Conservation (phyloP, 2,888 invertebrate genomes). For the Ecdyonurus torrentis region DNA sequence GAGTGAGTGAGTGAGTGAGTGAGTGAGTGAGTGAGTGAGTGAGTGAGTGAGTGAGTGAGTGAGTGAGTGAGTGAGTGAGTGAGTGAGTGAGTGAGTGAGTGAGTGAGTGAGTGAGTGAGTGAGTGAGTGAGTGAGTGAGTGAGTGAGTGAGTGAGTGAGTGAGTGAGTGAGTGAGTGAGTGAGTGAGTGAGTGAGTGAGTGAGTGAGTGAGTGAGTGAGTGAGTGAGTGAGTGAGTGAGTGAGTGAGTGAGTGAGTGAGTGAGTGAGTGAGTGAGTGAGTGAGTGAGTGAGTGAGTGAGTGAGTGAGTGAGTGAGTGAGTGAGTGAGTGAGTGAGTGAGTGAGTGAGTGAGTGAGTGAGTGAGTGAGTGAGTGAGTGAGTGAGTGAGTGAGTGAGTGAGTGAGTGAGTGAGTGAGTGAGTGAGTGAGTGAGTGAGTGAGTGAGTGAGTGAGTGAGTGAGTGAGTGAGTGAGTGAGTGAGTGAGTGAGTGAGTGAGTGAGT, state of each 20-base stretch:
- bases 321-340: slow-evolving; percentile 11
- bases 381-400: slow-evolving; percentile 5
- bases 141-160: slow-evolving; percentile 9
- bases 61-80: slow-evolving; percentile 8
- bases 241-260: slow-evolving; percentile 10
- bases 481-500: slow-evolving; percentile 10
- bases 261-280: slow-evolving; percentile 8
- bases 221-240: slow-evolving; percentile 6
- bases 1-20: slow-evolving; percentile 7
- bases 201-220: slow-evolving; percentile 11
- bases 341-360: not conserved
- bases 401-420: slow-evolving; percentile 10
- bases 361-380: slow-evolving; percentile 10
- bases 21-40: slow-evolving; percentile 8
- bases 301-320: slow-evolving; percentile 5
- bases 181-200: slow-evolving; percentile 1
- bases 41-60: slow-evolving; percentile 9
- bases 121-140: not conserved
- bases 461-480: not conserved
- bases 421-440: slow-evolving; percentile 10
- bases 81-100: slow-evolving; percentile 10
- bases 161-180: slow-evolving; percentile 10
- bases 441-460: not conserved
- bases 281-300: not conserved
- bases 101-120: slow-evolving; percentile 1